phyloP scores from a whole-genome alignment of 1,140 invertebrate genomes.

The Pseudachorutes palmiensis region DNA sequence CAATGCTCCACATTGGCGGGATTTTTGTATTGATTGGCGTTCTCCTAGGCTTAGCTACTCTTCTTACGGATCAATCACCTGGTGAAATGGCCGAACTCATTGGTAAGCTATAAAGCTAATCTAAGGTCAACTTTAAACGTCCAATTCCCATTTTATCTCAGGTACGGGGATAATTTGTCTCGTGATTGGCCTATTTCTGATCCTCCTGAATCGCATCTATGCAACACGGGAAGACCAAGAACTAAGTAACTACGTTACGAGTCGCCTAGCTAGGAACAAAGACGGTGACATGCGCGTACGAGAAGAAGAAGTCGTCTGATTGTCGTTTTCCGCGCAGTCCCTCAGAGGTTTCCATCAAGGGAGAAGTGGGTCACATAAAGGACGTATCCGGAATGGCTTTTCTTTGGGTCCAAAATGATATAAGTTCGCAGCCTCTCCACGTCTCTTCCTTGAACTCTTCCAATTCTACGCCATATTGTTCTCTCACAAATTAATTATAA shows the following conservation, averaged over 20 bases:
- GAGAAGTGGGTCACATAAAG: no score
- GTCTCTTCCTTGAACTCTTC: no score
- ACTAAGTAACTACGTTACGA: constrained; percentile 69
- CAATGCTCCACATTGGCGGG: constrained; percentile 78
- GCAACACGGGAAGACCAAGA: constrained; percentile 71
- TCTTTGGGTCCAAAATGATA: no score
- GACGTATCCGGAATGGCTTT: no score
- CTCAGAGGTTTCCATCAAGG: no score
- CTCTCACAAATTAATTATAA: no score
- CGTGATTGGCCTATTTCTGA: constrained; percentile 59
- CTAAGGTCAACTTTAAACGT: neutral
- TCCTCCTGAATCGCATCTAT: constrained; percentile 66
- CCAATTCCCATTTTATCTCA: constrained; percentile 41
- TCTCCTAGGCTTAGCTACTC: constrained; percentile 68
- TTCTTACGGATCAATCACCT: constrained; percentile 38
- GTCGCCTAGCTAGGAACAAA: constrained; percentile 66
- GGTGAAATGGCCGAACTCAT: constrained; percentile 8
- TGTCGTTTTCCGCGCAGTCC: no score
- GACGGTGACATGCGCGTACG: no score
- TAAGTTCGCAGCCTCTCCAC: no score
- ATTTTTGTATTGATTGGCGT: constrained; percentile 73
- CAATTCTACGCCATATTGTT: no score
- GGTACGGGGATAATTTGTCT: constrained; percentile 67
- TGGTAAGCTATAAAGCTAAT: neutral
- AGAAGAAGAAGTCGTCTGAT: no score